phyloP scores from a whole-genome alignment of 2,888 invertebrate genomes.

The Boloria euphrosyne region DNA sequence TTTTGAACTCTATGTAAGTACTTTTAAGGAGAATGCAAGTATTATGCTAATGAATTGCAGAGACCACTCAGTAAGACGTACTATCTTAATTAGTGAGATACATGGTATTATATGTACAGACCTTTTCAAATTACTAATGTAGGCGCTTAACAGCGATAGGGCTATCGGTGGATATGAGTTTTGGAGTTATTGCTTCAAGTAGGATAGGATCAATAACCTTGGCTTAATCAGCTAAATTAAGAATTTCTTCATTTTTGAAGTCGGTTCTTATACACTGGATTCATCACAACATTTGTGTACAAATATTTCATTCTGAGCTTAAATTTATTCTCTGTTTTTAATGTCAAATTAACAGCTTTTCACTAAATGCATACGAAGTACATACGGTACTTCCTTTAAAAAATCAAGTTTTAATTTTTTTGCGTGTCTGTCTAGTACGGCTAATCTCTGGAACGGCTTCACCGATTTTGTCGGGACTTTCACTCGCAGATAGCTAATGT shows the following conservation, averaged over 20 bases:
- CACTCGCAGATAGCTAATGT: too few species aligned
- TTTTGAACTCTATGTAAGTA: conserved; percentile 40
- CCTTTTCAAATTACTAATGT: conserved; percentile 45
- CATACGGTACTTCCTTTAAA: too few species aligned
- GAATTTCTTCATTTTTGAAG: neutral
- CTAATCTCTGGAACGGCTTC: too few species aligned
- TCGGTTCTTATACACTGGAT: too few species aligned
- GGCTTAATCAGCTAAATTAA: neutral
- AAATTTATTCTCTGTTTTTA: too few species aligned
- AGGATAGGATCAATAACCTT: neutral
- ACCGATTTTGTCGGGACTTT: too few species aligned
- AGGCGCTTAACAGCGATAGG: conserved; percentile 41
- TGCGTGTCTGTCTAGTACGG: too few species aligned
- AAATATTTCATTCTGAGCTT: too few species aligned
- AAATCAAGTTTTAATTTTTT: too few species aligned
- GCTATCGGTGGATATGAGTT: conserved; percentile 26
- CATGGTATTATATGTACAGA: conserved; percentile 46
- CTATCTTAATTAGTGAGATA: conserved; percentile 62
- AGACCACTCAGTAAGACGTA: conserved; percentile 49
- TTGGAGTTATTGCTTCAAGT: conserved; percentile 20
- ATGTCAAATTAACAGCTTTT: too few species aligned
- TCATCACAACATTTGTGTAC: too few species aligned
- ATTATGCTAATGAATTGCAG: conserved; percentile 53
- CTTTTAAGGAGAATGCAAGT: conserved; percentile 40
- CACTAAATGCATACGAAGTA: too few species aligned